Base-by-base conservation (phyloP, 2,888 invertebrate species). In the Philopedon plagiatum region DNA sequence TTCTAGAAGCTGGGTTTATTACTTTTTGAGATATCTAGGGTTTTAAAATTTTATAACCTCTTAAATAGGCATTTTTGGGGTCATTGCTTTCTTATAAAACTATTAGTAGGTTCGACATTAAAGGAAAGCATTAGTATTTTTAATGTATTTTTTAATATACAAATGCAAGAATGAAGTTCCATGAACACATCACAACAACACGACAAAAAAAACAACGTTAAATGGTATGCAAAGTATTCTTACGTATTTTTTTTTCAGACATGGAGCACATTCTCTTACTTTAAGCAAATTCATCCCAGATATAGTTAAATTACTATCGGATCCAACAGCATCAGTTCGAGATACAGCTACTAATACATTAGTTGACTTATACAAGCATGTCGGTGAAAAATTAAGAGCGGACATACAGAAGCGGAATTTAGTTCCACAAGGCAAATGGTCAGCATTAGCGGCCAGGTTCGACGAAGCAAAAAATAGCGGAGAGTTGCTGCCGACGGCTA, bases 331-430 rank as follows among this genome's bases (percentile, higher is more conserved):
- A 32, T 91, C 93, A 56, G 97, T 98, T 5, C 87, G 98, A 15
- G 97, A 98, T 83, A 92, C 94, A 3, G 96, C 97, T 2, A 89
- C 94, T 83, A 91, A 91, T 79, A 93, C 97, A 7, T 85, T 98
- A 56, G 93, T 96, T 39, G 96, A 97, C 83, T 92, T 97, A 49
- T 98, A 98, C 84, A 91, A 94, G 81, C 96, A 97, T 86, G 96
- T 97, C 63, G 96, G 96, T 81, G 98, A 98, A 83, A 91, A 93
- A 83, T 87, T 98, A 74, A 86, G 96, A 79, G 86, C 89, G 58
- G 97, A 98, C 84, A 86, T 98, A 76, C 90, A 92, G 81, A 93
- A 92, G 83, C 94, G 95, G 80, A 92, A 93, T 80, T 87, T 93
- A 41, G 88, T 95, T 64, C 93, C 94, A 0, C 89, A 91, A n/a